Evolutionary conservation across 2,113 vertebrate genomes (phyloP), one percentile per base, ranked within the genome.

Genomic region (Trogon melanurus): DNA sequence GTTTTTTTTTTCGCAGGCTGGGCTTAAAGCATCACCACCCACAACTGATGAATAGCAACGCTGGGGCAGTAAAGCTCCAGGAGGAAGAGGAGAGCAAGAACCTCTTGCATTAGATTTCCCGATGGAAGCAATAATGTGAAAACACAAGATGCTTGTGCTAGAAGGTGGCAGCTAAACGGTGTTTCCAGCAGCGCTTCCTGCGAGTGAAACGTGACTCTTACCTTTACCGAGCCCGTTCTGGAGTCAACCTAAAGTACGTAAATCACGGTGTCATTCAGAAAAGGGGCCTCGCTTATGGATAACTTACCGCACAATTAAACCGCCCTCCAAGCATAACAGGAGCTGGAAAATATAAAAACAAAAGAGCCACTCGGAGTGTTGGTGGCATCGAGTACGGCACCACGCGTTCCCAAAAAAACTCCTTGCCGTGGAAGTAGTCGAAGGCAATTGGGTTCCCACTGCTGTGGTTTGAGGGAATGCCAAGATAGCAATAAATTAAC

Each of bases 91-190:
- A 80, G 21, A 74, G 48, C 13, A 48, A 29, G 17, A 36, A 60
- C 19, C 36, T 53, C 19, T 26, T 12, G 3, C 2, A 4, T 64
- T 14, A 54, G 14, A 17, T 48, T 21, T 41, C 29, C 41, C 30
- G 34, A 1, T 2, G 0, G 13, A 34, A 10, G 10, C 19, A 22
- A 36, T 22, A 16, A 23, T 2, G 25, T 11, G 53, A 29, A 54
- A 86, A 66, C 38, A 45, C 0, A 1, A 66, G 30, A 66, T 22
- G 7, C 2, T 21, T 26, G 27, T 57, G 64, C 50, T 19, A 10
- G 56, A 41, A 76, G 38, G 36, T 38, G 44, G 73, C 38, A 48
- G 29, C 57, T 76, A 22, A 72, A 19, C 26, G 13, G 7, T 1
- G 2, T 30, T 71, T 60, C 25, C 12, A 20, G n/a, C 36, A 1